These are phyloP conservation scores for Notiomystis cincta DNA, from an alignment of 2,113 vertebrate species.

Conservation along the genomic window DNA sequence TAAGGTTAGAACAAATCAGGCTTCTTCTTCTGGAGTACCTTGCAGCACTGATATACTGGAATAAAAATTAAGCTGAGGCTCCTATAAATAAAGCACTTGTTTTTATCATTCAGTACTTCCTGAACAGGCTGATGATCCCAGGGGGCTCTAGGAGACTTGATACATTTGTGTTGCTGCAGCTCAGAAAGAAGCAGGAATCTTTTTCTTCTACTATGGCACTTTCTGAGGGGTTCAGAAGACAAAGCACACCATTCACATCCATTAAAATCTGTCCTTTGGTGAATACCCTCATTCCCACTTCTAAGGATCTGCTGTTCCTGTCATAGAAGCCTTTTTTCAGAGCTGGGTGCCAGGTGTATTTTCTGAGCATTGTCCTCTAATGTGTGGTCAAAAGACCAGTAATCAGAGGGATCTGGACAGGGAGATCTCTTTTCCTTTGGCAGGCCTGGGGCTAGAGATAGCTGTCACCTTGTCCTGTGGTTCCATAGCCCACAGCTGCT, in stretches of 20 bases:
- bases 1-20: neutral
- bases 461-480: neutral
- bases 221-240: neutral
- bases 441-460: neutral
- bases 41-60: neutral
- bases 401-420: neutral
- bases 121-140: neutral
- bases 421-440: neutral
- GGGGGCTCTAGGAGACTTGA: neutral
- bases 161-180: fast-evolving
- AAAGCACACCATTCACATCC: neutral
- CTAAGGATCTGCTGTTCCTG: neutral
- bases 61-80: neutral
- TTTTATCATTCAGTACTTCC: neutral
- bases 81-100: neutral
- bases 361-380: neutral
- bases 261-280: neutral
- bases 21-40: neutral
- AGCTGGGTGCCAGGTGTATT: neutral
- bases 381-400: neutral
- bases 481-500: neutral
- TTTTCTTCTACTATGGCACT: neutral
- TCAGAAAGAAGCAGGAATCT: neutral
- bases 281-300: neutral
- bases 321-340: neutral